Evolutionary conservation across 2,888 invertebrate genomes (phyloP), one percentile per base, ranked within the genome.

Genomic region (Choristoneura rosaceana): DNA sequence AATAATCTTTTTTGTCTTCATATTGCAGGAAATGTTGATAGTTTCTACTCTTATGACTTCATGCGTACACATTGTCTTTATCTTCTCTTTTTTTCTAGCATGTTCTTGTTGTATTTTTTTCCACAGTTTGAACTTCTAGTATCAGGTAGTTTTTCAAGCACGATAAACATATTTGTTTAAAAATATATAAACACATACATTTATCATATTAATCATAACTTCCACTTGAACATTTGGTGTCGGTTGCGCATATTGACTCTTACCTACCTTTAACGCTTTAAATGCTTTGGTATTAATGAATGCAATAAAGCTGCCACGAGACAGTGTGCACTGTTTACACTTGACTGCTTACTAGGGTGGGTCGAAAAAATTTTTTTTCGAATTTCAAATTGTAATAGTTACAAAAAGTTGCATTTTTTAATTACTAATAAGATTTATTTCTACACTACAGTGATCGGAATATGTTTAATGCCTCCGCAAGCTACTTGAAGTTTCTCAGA

Each of bases 1-100:
- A 93, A 87, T 94, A 93, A 93, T 93, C 88, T 89, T 88, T 85
- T 86, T 92, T 87, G 90, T 94, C 94, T 92, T 94, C 90, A 87
- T 91, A 93, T 94, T 94, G 86, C 94, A 94, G 94, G 94, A 94
- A 87, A 85, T 90, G 84, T 91, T 91, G 90, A 92, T 92, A 91
- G 88, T 90, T 90, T 87, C 87, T 92, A 90, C 90, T 90, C 86
- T 90, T 90, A 88, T 88, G 90, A 87, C 88, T 92, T 92, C 89
- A 91, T 89, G 91, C 91, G 86, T 61, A 90, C 87, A 90, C 89
- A 88, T 85, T 90, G 81, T 86, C 90, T 88, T 81, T 89, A 88
- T 88, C 87, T 89, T 85, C 89, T 89, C 87, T 88, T 88, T 87
- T 82, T 89, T 90, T 92, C 90, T 89, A 89, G 93, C 92, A 92